These are phyloP conservation scores for Gymnoscelis rufifasciata DNA, from an alignment of 2,888 invertebrate genomes.

Conservation along the genomic window DNA sequence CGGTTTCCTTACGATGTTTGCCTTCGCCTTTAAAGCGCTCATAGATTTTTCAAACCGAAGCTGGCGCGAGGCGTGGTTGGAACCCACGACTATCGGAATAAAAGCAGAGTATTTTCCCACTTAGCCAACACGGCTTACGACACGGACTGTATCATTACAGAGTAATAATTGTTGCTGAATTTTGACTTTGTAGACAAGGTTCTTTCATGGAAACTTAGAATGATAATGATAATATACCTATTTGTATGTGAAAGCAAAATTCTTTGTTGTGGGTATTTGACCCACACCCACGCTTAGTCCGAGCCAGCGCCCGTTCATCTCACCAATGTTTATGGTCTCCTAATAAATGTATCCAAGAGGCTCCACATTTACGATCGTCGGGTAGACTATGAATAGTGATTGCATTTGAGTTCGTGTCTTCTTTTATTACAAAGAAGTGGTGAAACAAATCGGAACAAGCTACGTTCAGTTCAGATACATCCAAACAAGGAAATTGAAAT, in stretches of 20 bases:
- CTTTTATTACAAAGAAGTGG: constrained; percentile 44
- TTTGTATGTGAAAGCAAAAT: constrained; percentile 26
- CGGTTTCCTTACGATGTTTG: too few species aligned
- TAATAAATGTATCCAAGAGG: constrained; percentile 58
- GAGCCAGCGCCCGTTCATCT: constrained; percentile 43
- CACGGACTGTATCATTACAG: too few species aligned
- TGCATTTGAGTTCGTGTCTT: constrained; percentile 39
- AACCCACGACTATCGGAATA: too few species aligned
- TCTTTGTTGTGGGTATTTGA: constrained; percentile 26
- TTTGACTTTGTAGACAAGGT: neutral
- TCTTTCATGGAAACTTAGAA: too few species aligned
- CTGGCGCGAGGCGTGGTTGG: too few species aligned
- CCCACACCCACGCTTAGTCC: constrained; percentile 38
- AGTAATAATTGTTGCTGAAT: too few species aligned
- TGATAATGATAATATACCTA: constrained; percentile 21
- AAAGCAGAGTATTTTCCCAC: too few species aligned
- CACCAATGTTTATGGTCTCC: constrained; percentile 48
- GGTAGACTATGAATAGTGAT: constrained; percentile 44
- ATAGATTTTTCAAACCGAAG: too few species aligned
- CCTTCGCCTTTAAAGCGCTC: too few species aligned
- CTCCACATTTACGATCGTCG: constrained; percentile 53
- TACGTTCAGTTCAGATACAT: too few species aligned
- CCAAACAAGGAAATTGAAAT: too few species aligned
- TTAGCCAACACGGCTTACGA: too few species aligned
- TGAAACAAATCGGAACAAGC: constrained; percentile 45